phyloP scores from a whole-genome alignment of 1,140 invertebrate genomes.

The Carcinoscorpius rotundicauda region DNA sequence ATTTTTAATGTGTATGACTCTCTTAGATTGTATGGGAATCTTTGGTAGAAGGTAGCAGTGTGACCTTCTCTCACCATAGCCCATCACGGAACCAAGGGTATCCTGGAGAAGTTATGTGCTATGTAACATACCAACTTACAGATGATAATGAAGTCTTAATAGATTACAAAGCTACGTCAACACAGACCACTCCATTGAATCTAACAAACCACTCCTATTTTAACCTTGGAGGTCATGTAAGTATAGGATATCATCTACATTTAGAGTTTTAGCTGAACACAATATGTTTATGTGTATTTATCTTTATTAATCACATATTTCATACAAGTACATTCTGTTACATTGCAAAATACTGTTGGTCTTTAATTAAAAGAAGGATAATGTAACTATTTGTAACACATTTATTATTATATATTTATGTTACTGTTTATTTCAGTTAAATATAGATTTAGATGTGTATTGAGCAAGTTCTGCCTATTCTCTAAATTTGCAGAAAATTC shows the following conservation, averaged over 20 bases:
- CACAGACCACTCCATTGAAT: constrained; percentile 70
- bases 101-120: constrained; percentile 55
- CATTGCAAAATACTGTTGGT: not conserved
- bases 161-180: constrained; percentile 55
- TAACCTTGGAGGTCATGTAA: constrained; percentile 72
- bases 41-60: constrained; percentile 34
- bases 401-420: constrained; percentile 5
- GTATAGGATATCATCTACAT: constrained; percentile 12
- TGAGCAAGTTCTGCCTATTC: no score
- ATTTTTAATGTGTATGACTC: no score
- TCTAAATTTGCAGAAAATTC: no score
- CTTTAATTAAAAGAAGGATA: constrained; percentile 7
- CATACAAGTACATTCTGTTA: not conserved
- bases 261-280: not conserved
- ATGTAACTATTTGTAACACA: constrained; percentile 5
- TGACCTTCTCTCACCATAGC: constrained; percentile 55
- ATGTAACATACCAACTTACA: constrained; percentile 55
- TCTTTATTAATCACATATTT: not conserved
- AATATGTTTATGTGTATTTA: not conserved
- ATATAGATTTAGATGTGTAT: no score
- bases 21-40: constrained; percentile 34
- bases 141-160: constrained; percentile 57
- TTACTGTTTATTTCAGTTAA: not conserved
- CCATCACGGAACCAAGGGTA: constrained; percentile 72
- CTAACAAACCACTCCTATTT: constrained; percentile 90